Percentiles rank a stretch among this genome's conserved stretches.
phyloP scores from a whole-genome alignment of 1,140 invertebrate genomes.

The Oryctes rhinoceros region DNA sequence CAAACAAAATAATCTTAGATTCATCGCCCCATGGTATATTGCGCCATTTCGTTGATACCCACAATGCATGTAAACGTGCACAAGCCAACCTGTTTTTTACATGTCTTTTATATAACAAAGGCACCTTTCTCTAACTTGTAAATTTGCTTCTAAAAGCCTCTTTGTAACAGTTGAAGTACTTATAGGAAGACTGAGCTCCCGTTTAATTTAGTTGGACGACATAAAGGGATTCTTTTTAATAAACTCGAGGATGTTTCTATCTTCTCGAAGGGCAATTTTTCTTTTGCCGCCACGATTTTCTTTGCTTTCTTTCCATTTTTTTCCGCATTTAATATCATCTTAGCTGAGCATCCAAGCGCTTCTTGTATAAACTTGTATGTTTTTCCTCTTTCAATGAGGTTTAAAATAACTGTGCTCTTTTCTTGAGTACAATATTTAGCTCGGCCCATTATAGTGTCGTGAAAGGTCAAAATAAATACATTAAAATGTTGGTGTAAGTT shows the following conservation, averaged over 20 bases:
- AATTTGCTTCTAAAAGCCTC: background rate
- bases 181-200: conserved; percentile 19
- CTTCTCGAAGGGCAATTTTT: conserved; percentile 5
- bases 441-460: background rate
- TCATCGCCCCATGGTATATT: conserved; percentile 38
- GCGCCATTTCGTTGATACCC: conserved; percentile 39
- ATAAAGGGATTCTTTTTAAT: conserved; percentile 14
- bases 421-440: background rate
- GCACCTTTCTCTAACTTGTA: conserved; percentile 1
- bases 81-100: background rate
- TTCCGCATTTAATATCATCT: too few species aligned
- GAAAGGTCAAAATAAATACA: background rate
- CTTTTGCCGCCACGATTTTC: background rate
- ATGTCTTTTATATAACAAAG: conserved; percentile 27
- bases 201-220: conserved; percentile 7
- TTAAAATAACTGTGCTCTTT: background rate
- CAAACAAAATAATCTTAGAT: conserved; percentile 32
- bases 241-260: conserved; percentile 31
- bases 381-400: too few species aligned
- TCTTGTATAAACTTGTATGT: too few species aligned
- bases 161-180: conserved; percentile 19
- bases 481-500: background rate
- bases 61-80: background rate
- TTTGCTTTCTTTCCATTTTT: background rate
- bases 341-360: too few species aligned